Percentiles rank a stretch among this genome's conserved stretches.
phyloP scores from a whole-genome alignment of 2,888 invertebrate genomes.

The Euphydryas editha region DNA sequence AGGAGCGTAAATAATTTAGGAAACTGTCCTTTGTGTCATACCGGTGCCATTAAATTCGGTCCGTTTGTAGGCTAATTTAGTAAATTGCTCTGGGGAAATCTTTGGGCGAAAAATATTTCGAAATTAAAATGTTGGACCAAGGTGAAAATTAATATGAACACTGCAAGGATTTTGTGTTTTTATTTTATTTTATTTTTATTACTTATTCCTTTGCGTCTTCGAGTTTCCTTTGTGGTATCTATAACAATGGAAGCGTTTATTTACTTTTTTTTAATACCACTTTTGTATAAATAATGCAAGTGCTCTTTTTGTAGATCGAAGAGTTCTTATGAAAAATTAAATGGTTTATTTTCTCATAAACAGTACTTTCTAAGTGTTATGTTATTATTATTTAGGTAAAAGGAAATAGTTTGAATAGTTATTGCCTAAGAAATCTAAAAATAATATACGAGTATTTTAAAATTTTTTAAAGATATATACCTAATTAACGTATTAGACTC shows the following conservation, averaged over 20 bases:
- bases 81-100: slow-evolving; percentile 65
- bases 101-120: slow-evolving; percentile 55
- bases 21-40: slow-evolving; percentile 62
- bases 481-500: too few species aligned
- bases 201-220: slow-evolving; percentile 36
- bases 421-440: too few species aligned
- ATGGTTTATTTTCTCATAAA: too few species aligned
- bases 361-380: too few species aligned
- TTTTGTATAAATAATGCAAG: slow-evolving; percentile 5
- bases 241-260: slow-evolving; percentile 33
- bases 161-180: slow-evolving; percentile 10
- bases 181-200: slow-evolving; percentile 13
- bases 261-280: slow-evolving; percentile 26
- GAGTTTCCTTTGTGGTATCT: slow-evolving; percentile 32
- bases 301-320: background rate
- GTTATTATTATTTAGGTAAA: too few species aligned
- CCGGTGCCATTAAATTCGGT: slow-evolving; percentile 66
- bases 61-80: slow-evolving; percentile 72
- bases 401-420: too few species aligned
- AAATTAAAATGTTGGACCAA: slow-evolving; percentile 55
- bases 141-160: slow-evolving; percentile 53
- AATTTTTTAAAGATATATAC: too few species aligned
- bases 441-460: too few species aligned
- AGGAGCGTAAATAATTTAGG: slow-evolving; percentile 71
- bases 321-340: background rate